Base-by-base conservation (phyloP, 1,140 invertebrate genomes). In the Magallana angulata region DNA sequence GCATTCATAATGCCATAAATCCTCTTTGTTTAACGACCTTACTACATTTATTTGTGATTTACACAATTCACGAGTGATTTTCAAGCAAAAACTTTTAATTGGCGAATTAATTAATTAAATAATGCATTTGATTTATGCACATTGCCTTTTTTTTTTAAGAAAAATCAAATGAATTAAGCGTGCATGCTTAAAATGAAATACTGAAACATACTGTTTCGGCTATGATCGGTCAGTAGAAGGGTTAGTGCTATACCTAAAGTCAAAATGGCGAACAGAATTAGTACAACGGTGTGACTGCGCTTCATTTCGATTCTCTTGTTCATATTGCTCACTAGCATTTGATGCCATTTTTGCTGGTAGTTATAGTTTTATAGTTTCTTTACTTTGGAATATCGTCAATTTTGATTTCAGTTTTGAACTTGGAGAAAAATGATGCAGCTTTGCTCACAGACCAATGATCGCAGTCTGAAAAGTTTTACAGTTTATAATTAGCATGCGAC, bases 171-270 rank as follows among this genome's bases (percentile, higher is more conserved):
- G 36, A 48, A 48, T 48, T 5, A 48, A 48, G 24, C 11, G 11
- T 76, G 68, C 68, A 76, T 76, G 68, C 68, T 30, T 9, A 76
- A 30, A 30, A 36, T 76, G 60, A 12, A 76, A 76, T 76, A 30
- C 3, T 48, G 36, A 76, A 30, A 76, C 68, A 30, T 76, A 30
- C 24, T 48, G 24, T 36, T 18, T 24, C 14, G n/a, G n/a, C 14
- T 14, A 62, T 24, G 24, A 24, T 14, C 14, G 60, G n/a, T 30
- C 68, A 76, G 68, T 48, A 48, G 36, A 36, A 36, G 8, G 68
- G 24, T 76, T 30, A 76, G 68, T 76, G 11, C 8, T 12, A 36
- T 76, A 76, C 68, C 68, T 76, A 76, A 36, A 6, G n/a, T 12
- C 3, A 76, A 36, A 18, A 76, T 12, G 12, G 18, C 68, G 12